Conservation (phyloP, 2,113 vertebrate genomes). For the Callorhinus ursinus region DNA sequence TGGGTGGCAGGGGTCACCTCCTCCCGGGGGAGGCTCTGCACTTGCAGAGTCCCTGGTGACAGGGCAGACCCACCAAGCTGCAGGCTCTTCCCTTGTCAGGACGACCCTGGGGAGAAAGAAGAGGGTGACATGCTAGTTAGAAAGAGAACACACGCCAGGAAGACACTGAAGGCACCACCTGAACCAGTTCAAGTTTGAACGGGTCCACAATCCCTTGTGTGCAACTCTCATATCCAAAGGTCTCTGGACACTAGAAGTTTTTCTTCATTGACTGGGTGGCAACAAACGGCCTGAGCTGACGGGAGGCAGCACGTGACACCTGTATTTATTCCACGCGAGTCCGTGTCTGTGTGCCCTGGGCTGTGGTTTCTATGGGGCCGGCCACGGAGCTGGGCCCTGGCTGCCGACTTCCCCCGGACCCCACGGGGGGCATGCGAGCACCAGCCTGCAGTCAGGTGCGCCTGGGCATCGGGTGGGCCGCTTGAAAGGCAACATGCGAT, state of each 20-base stretch:
- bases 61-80: too few relatives aligned
- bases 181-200: neutral
- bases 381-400: neutral
- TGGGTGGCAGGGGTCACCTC: too few relatives aligned
- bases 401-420: neutral
- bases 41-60: neutral
- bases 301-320: too few relatives aligned
- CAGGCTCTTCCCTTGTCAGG: neutral
- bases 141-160: neutral
- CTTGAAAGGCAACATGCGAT: neutral
- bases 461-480: neutral
- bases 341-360: fast-evolving
- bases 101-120: neutral
- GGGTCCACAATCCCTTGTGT: neutral
- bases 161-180: neutral
- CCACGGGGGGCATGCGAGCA: fast-evolving
- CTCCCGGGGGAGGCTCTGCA: neutral
- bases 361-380: neutral
- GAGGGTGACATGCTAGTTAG: neutral
- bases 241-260: neutral
- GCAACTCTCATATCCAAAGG: neutral
- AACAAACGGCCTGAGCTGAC: neutral
- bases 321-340: neutral
- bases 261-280: neutral
- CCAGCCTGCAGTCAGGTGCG: too few relatives aligned